These are phyloP conservation scores for Nysson spinosus DNA, from an alignment of 2,888 invertebrate genomes.

Conservation along the genomic window DNA sequence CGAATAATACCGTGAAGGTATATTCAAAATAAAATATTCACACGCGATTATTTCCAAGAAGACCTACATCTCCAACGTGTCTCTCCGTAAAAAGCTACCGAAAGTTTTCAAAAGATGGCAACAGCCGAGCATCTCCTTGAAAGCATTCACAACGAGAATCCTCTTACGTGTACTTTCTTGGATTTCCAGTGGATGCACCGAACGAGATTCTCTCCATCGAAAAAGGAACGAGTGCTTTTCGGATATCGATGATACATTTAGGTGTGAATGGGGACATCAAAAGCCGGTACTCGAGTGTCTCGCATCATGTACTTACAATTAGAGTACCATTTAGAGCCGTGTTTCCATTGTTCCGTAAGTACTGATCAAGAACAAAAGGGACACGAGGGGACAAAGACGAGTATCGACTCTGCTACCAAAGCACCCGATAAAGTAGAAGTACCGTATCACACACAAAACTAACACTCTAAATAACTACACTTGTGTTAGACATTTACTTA, in stretches of 20 bases:
- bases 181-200: slow-evolving; percentile 13
- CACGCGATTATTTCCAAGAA: too few relatives aligned
- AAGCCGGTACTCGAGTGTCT: slow-evolving; percentile 3
- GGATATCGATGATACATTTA: too few relatives aligned
- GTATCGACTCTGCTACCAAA: slow-evolving; percentile 45
- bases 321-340: slow-evolving; percentile 43
- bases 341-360: slow-evolving; percentile 50
- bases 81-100: too few relatives aligned
- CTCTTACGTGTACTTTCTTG: slow-evolving; percentile 28
- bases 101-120: slow-evolving; percentile 19
- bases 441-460: too few relatives aligned
- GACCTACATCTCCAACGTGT: too few relatives aligned
- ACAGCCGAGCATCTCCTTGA: slow-evolving; percentile 1
- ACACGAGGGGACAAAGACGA: slow-evolving; percentile 31
- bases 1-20: too few relatives aligned
- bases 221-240: neutral
- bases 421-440: too few relatives aligned
- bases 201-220: slow-evolving; percentile 12
- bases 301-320: slow-evolving; percentile 37
- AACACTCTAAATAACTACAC: too few relatives aligned
- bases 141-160: slow-evolving; percentile 23
- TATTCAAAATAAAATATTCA: too few relatives aligned
- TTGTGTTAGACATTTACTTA: too few relatives aligned
- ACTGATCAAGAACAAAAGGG: slow-evolving; percentile 51
- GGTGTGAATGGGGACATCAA: slow-evolving; percentile 5